Conservation (phyloP, 2,888 invertebrate genomes). For the Stictocephala bisonia region DNA sequence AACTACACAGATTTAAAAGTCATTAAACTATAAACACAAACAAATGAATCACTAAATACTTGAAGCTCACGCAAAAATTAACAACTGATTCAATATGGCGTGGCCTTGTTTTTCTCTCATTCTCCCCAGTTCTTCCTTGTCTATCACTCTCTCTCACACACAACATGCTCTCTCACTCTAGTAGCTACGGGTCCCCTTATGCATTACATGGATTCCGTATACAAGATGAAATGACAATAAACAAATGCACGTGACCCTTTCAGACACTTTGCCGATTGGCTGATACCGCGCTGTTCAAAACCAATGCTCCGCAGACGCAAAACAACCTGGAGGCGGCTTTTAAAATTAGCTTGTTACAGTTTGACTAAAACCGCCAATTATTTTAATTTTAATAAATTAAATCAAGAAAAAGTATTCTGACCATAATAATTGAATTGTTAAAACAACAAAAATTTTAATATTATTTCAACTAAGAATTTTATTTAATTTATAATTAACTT, state of each 20-base stretch:
- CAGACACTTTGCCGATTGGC: slow-evolving; percentile 39
- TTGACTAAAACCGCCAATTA: too few relatives aligned
- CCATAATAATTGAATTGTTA: too few relatives aligned
- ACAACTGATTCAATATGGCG: slow-evolving; percentile 73
- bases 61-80: slow-evolving; percentile 68
- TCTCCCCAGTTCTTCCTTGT: slow-evolving; percentile 56
- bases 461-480: too few relatives aligned
- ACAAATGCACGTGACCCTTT: slow-evolving; percentile 61
- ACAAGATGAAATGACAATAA: slow-evolving; percentile 59
- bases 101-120: slow-evolving; percentile 65
- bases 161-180: slow-evolving; percentile 50
- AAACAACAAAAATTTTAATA: too few relatives aligned
- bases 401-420: too few relatives aligned
- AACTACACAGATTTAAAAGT: background rate
- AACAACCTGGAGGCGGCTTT: too few relatives aligned
- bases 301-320: slow-evolving; percentile 15
- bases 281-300: slow-evolving; percentile 34
- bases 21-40: background rate
- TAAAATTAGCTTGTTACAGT: too few relatives aligned
- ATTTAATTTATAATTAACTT: too few relatives aligned
- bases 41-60: slow-evolving; percentile 22
- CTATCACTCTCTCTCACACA: slow-evolving; percentile 51
- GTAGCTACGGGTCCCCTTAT: slow-evolving; percentile 62
- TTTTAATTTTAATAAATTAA: too few relatives aligned
- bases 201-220: slow-evolving; percentile 62